phyloP scores from a whole-genome alignment of 2,797 vertebrate species.

The Propithecus perrieri region DNA sequence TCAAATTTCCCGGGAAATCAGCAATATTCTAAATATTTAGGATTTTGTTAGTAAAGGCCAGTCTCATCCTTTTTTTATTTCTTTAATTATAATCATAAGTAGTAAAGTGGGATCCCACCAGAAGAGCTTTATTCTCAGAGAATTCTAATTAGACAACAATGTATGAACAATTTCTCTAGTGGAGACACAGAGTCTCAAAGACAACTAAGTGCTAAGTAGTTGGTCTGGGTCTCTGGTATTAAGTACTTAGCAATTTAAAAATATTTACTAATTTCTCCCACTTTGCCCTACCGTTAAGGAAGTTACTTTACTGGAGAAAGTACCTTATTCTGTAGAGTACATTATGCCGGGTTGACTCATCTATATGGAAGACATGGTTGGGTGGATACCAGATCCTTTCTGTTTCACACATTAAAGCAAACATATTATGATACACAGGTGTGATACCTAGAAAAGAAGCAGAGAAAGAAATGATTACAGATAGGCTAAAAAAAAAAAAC shows the following conservation, averaged over 20 bases:
- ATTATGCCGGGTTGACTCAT: constrained; percentile 86
- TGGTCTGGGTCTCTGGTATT: not conserved
- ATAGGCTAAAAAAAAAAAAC: not conserved
- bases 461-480: constrained; percentile 50
- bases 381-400: constrained; percentile 94
- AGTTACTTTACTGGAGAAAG: constrained; percentile 85
- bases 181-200: not conserved
- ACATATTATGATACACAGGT: constrained; percentile 93
- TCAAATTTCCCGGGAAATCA: constrained; percentile 2
- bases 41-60: constrained; percentile 31
- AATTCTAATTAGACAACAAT: not conserved
- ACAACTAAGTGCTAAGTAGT: not conserved
- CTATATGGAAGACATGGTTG: constrained; percentile 93
- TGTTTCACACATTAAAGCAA: constrained; percentile 93
- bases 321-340: constrained; percentile 94
- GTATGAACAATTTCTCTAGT: not conserved
- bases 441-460: constrained; percentile 88
- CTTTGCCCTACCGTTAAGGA: not conserved
- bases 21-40: constrained; percentile 33
- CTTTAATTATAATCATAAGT: constrained; percentile 6
- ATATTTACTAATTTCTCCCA: not conserved
- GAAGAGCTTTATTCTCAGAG: constrained; percentile 36
- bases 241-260: not conserved
- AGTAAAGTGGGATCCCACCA: not conserved
- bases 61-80: not conserved